Evolutionary conservation across 2,113 vertebrate genomes (phyloP), one percentile per base, ranked within the genome.

Genomic region (Mastomys coucha): DNA sequence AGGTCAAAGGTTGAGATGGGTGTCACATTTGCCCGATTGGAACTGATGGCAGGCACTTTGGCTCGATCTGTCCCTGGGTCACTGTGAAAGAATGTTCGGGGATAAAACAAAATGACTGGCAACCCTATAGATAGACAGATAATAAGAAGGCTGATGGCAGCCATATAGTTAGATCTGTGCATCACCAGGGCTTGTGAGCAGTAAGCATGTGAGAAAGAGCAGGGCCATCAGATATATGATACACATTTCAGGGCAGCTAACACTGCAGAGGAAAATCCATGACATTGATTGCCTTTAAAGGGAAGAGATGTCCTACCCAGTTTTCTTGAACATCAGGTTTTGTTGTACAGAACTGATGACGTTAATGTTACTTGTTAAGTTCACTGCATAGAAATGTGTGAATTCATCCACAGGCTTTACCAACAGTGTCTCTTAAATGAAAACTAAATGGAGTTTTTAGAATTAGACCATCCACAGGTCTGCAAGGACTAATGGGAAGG

Each of bases 81-180:
- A 89, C 77, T 31, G 69, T 31, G 45, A 94, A 93, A 96, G 91
- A 91, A 95, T 51, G 75, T 82, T 89, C 89, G 45, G 51, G 85
- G 58, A 84, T 56, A 53, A 97, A 95, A 94, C 92, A 93, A 98
- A 76, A 96, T 5, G 51, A 60, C 49, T 78, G 92, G 53, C 39
- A 92, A 39, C 28, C 73, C 26, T 75, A 97, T 84, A 96, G 67
- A 94, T 28, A 69, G 67, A 94, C 24, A 69, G 60, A 53, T 58
- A 73, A 92, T 86, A 16, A 65, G 78, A 91, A 77, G 96, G 58
- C 73, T 96, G 95, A 45, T 87, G 78, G 80, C 70, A 97, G 36
- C 85, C 91, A 95, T 97, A 96, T 93, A 96, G 75, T 96, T 95
- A 96, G 39, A 76, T 89, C 58, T 90, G 17, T 33, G 42, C 78